These are phyloP conservation scores for Rousettus leschenaultii DNA, from an alignment of 2,113 vertebrate genomes.

Conservation along the genomic window DNA sequence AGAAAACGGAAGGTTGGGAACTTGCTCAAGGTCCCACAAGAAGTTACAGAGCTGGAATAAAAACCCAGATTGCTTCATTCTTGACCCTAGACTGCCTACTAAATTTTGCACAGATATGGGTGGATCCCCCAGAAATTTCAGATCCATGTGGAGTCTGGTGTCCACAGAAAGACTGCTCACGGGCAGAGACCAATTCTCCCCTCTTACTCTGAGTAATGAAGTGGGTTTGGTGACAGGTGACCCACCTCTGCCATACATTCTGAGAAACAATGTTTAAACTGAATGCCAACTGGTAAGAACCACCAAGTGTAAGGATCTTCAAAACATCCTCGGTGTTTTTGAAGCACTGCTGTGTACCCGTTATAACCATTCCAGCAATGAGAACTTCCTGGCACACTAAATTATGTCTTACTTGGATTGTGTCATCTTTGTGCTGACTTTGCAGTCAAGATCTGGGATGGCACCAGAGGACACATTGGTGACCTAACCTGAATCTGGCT, in stretches of 20 bases:
- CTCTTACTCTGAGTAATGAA: background rate
- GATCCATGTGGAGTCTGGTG: background rate
- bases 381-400: background rate
- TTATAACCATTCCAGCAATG: background rate
- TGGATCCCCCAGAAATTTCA: background rate
- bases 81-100: background rate
- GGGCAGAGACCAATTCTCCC: background rate
- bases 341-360: background rate
- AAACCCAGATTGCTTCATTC: background rate
- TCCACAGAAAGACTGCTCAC: background rate
- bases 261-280: background rate
- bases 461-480: background rate
- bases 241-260: background rate
- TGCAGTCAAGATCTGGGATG: background rate
- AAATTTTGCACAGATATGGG: background rate
- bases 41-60: conserved; percentile 28
- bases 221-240: background rate
- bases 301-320: background rate
- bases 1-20: background rate
- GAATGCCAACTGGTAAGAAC: background rate
- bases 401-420: background rate
- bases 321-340: background rate
- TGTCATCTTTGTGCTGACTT: background rate
- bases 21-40: background rate
- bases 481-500: background rate